Conservation (phyloP, 2,888 invertebrate genomes). For the Anthophora plumipes region DNA sequence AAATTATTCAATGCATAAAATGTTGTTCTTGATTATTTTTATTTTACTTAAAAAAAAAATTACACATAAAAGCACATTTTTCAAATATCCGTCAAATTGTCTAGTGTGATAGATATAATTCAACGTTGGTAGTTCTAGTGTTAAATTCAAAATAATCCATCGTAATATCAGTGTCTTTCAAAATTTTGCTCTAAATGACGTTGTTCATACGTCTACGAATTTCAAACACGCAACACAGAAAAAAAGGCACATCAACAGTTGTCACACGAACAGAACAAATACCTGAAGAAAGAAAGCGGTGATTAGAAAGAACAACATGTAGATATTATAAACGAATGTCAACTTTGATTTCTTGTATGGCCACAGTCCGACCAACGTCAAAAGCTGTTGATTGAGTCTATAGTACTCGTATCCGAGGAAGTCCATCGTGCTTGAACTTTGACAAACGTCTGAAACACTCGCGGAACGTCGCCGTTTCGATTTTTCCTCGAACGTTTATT, state of each 20-base stretch:
- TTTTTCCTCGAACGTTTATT: too few species aligned
- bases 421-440: background rate
- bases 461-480: accelerated
- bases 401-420: background rate
- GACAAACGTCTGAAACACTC: background rate
- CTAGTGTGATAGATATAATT: too few species aligned
- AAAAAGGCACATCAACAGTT: background rate
- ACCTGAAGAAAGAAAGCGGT: background rate
- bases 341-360: background rate
- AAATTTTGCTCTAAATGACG: too few species aligned
- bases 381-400: background rate
- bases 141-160: too few species aligned
- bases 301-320: background rate
- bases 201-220: too few species aligned
- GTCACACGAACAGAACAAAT: background rate
- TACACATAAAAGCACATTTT: too few species aligned
- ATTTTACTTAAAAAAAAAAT: too few species aligned
- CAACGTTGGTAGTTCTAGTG: too few species aligned
- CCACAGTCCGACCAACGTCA: background rate
- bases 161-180: too few species aligned
- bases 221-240: background rate
- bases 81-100: too few species aligned
- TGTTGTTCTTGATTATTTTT: too few species aligned
- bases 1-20: too few species aligned
- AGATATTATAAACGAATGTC: background rate